Percentiles rank a stretch among this genome's conserved stretches.
Conservation (phyloP, 2,797 vertebrate species). For the Dromococcyx pavoninus region DNA sequence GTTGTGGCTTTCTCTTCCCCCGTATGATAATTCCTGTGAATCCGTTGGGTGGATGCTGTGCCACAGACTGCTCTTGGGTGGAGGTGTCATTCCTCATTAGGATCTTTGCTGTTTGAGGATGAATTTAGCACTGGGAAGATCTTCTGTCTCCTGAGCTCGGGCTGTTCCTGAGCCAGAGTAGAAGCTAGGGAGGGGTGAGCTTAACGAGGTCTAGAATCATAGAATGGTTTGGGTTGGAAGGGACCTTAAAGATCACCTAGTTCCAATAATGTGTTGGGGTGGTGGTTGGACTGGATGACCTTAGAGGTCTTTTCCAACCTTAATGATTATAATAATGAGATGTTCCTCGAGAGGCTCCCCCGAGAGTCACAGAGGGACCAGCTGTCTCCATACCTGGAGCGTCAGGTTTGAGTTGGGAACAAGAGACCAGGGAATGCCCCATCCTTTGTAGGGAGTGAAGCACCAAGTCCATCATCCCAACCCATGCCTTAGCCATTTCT, state of each 20-base stretch:
- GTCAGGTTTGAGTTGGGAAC: background rate
- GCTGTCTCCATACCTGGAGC: background rate
- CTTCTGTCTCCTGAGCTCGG: background rate
- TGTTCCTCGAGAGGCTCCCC: background rate
- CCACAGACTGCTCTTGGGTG: background rate
- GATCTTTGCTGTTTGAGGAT: background rate
- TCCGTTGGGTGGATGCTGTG: background rate
- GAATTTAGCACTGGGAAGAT: slow-evolving; percentile 9
- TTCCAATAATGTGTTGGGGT: too few species aligned
- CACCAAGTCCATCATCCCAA: background rate
- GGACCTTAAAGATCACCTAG: too few species aligned
- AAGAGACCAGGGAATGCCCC: background rate
- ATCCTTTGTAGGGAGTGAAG: background rate
- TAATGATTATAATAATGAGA: background rate
- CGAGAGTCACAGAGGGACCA: rapidly evolving
- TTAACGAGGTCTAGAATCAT: background rate
- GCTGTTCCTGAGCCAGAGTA: background rate
- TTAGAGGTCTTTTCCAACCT: too few species aligned
- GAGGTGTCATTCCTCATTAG: slow-evolving; percentile 27
- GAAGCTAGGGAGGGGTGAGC: background rate
- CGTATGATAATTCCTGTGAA: background rate
- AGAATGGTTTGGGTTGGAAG: too few species aligned
- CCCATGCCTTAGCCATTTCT: rapidly evolving
- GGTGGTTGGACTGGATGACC: too few species aligned
- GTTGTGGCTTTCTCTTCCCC: slow-evolving; percentile 25